phyloP scores from a whole-genome alignment of 2,888 invertebrate genomes.

The Tetragonula carbonaria region DNA sequence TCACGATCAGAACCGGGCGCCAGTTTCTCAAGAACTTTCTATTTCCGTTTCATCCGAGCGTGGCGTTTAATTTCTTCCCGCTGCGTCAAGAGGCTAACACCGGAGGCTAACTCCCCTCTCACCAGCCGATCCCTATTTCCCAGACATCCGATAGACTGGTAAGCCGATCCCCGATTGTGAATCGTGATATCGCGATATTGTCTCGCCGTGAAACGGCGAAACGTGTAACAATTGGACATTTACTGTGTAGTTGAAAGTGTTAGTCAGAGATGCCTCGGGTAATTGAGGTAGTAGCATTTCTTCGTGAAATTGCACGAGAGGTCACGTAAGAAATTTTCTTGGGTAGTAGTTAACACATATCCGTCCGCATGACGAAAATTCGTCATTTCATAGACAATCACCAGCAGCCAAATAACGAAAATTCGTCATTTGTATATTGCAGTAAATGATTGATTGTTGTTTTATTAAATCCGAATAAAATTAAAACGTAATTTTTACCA shows the following conservation, averaged over 20 bases:
- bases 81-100: conserved; percentile 1
- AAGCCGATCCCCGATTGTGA: not conserved
- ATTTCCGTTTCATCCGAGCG: conserved; percentile 64
- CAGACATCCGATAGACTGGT: not conserved
- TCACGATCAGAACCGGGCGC: conserved; percentile 38
- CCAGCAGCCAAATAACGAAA: no score
- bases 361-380: no score
- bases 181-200: not conserved
- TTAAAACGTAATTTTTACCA: no score
- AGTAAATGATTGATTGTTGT: no score
- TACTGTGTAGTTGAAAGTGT: not conserved
- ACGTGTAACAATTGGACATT: not conserved
- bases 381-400: no score
- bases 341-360: no score
- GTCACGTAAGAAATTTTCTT: no score
- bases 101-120: not conserved
- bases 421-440: no score
- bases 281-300: not conserved
- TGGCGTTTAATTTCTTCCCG: conserved; percentile 51
- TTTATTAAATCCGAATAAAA: no score
- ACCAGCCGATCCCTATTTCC: not conserved
- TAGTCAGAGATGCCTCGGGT: not conserved
- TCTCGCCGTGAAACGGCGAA: no score
- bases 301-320: not conserved
- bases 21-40: conserved; percentile 57